Evolutionary conservation across 2,113 vertebrate species (phyloP).

Genomic region (Callithrix jacchus): DNA sequence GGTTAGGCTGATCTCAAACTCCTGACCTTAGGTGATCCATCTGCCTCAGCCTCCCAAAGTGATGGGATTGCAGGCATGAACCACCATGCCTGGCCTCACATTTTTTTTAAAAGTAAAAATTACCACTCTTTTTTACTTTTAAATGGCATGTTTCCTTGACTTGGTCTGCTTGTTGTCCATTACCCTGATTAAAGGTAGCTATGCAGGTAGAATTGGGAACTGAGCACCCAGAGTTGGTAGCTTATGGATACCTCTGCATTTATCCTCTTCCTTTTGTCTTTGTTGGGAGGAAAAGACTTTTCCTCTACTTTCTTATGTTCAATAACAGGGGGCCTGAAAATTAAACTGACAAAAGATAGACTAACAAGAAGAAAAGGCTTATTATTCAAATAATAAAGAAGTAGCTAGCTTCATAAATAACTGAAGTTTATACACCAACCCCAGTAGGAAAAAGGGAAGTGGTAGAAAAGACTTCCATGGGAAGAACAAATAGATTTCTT

Average conservation of each 20-base stretch:
- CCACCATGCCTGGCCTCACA: too few species aligned
- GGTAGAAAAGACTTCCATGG: background rate
- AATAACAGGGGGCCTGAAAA: background rate
- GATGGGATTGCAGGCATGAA: too few species aligned
- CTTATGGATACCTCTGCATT: background rate
- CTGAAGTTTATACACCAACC: background rate
- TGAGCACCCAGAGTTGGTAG: background rate
- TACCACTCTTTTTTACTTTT: background rate
- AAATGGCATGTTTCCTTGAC: background rate
- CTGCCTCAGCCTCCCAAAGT: too few species aligned
- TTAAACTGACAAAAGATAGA: background rate
- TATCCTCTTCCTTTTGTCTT: background rate
- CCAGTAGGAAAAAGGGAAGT: background rate
- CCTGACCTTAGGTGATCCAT: too few species aligned
- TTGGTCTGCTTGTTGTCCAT: background rate
- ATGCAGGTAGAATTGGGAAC: background rate
- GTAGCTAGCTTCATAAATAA: background rate
- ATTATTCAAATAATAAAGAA: background rate
- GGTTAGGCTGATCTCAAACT: too few species aligned
- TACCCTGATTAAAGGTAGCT: background rate
- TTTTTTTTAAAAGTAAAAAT: background rate
- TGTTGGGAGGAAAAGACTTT: background rate
- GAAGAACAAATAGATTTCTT: background rate
- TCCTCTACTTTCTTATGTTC: background rate
- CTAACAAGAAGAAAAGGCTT: background rate